A percentile compares a stretch with the other conserved stretches of the same genome.
Conservation (phyloP, 2,888 invertebrate genomes). For the Phalera bucephala region DNA sequence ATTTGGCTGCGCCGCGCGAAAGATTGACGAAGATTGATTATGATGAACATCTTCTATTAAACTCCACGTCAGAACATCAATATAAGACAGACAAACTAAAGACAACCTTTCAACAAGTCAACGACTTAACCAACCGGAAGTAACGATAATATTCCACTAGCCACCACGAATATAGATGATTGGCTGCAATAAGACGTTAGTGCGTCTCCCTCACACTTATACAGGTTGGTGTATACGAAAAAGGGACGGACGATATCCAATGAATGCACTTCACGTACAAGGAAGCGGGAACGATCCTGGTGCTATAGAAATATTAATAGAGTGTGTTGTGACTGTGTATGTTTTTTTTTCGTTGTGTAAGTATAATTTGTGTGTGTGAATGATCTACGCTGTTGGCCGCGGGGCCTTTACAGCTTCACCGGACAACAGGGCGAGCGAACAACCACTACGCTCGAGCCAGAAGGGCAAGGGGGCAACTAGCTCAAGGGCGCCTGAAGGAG, state of each 20-base stretch:
- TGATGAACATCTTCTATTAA: conserved; percentile 2
- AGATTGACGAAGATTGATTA: conserved; percentile 2
- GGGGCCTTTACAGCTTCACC: no score
- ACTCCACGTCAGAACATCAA: conserved; percentile 15
- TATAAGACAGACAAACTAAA: conserved; percentile 19
- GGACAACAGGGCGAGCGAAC: no score
- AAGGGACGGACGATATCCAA: conserved; percentile 43
- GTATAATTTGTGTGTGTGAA: no score
- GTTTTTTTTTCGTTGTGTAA: conserved; percentile 17
- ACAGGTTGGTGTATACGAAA: conserved; percentile 11
- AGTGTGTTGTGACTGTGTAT: conserved; percentile 41
- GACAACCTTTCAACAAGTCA: conserved; percentile 43
- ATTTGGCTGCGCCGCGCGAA: background rate
- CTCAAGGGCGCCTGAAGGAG: no score
- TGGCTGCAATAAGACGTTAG: conserved; percentile 66
- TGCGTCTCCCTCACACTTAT: conserved; percentile 39
- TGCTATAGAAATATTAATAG: conserved; percentile 75
- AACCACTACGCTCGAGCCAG: no score
- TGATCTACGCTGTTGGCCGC: conserved; percentile 11
- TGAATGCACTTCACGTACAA: conserved; percentile 75
- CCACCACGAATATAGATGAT: conserved; percentile 81
- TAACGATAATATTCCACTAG: conserved; percentile 75
- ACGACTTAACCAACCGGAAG: conserved; percentile 75
- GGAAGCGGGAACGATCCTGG: conserved; percentile 76
- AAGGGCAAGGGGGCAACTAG: no score